These are phyloP conservation scores for Pseudotriccus pelzelni DNA, from an alignment of 2,797 vertebrate species.

Conservation along the genomic window DNA sequence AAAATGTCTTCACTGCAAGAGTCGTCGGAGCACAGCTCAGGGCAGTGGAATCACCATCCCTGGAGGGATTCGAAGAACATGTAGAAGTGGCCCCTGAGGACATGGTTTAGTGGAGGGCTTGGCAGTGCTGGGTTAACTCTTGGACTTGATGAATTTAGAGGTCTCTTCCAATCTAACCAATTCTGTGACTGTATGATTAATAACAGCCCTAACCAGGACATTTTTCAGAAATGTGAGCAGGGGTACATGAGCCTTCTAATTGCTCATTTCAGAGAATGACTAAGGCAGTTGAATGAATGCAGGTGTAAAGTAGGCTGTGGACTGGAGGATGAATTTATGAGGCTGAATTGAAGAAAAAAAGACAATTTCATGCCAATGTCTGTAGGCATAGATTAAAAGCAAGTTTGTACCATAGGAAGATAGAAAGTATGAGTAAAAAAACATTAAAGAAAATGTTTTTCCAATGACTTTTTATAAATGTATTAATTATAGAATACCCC, in stretches of 20 bases:
- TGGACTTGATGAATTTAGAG: not conserved
- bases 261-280: not conserved
- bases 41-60: not conserved
- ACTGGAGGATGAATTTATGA: not conserved
- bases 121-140: not conserved
- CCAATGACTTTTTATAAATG: not conserved
- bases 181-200: not conserved
- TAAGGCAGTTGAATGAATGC: not conserved
- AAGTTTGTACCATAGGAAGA: not conserved
- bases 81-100: not conserved
- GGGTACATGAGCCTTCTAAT: not conserved
- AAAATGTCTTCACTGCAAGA: not conserved
- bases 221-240: not conserved
- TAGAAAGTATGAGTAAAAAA: not conserved
- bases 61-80: not conserved
- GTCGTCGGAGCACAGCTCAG: not conserved
- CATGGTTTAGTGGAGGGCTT: not conserved
- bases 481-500: not conserved
- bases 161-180: not conserved
- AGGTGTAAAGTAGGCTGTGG: not conserved
- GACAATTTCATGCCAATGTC: not conserved
- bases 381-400: not conserved
- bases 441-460: not conserved
- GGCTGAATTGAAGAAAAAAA: not conserved
- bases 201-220: not conserved